Percentiles rank a stretch among this genome's conserved stretches.
phyloP scores from a whole-genome alignment of 2,888 invertebrate species.

The Ellobium chinense region DNA sequence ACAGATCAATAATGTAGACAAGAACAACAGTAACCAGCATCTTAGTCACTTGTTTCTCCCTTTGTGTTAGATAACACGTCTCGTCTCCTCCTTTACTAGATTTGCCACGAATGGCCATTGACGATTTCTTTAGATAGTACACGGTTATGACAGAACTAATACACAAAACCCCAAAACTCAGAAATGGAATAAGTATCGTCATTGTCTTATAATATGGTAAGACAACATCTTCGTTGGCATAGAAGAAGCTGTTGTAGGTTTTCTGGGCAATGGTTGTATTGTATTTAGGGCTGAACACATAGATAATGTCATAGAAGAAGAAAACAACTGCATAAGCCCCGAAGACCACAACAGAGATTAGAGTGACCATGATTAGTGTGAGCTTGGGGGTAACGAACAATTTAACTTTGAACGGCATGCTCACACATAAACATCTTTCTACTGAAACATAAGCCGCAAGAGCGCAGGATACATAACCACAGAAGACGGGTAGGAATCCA shows the following conservation, averaged over 20 bases:
- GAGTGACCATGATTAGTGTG: background rate
- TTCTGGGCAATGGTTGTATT: background rate
- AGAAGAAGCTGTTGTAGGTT: conserved; percentile 10
- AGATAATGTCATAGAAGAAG: conserved; percentile 11
- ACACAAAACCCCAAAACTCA: background rate
- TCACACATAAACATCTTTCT: conserved; percentile 32
- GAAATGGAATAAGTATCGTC: conserved; percentile 7
- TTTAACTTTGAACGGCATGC: conserved; percentile 36
- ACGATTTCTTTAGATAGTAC: conserved; percentile 8
- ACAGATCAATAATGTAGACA: background rate
- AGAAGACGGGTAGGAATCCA: background rate
- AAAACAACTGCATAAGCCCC: conserved; percentile 12
- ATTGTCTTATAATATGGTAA: conserved; percentile 18
- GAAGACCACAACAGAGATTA: conserved; percentile 17
- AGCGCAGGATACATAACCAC: background rate
- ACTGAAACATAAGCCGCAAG: conserved; percentile 22
- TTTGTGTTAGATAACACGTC: background rate
- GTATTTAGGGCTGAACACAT: background rate
- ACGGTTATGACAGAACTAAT: conserved; percentile 4
- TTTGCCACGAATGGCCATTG: no score
- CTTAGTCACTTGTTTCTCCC: background rate
- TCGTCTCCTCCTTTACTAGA: no score
- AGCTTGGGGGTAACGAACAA: conserved; percentile 13
- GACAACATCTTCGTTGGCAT: background rate
- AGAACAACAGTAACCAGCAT: background rate